phyloP scores from a whole-genome alignment of 2,113 vertebrate genomes.

The Felis catus region DNA sequence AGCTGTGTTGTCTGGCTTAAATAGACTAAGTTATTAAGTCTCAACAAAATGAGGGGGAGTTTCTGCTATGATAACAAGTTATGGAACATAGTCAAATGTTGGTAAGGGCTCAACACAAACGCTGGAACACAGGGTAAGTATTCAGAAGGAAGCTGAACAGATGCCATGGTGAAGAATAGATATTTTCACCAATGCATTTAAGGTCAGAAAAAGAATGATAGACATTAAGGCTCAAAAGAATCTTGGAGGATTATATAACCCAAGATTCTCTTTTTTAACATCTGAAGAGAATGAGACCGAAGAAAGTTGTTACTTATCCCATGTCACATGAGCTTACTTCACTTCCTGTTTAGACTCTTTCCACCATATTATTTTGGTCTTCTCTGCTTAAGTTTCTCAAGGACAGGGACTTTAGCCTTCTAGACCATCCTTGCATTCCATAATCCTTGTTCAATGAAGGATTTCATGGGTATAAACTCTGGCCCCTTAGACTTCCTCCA shows the following conservation, averaged over 20 bases:
- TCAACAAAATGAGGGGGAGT: constrained; percentile 3
- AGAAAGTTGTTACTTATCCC: neutral
- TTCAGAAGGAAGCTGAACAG: neutral
- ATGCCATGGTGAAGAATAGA: neutral
- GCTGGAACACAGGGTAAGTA: neutral
- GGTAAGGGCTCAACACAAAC: neutral
- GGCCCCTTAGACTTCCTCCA: neutral
- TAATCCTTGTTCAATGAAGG: neutral
- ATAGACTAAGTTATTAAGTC: neutral
- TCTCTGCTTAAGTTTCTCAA: neutral
- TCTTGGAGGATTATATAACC: neutral
- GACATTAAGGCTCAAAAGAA: neutral
- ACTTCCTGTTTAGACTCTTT: neutral
- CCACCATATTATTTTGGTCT: neutral
- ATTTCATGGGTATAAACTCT: neutral
- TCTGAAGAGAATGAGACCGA: neutral
- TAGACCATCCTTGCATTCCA: neutral
- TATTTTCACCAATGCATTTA: neutral
- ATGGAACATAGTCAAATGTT: neutral
- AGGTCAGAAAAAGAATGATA: constrained; percentile 1
- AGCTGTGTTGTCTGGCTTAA: neutral
- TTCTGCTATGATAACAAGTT: constrained; percentile 20
- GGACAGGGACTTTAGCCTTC: neutral
- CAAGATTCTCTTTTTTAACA: constrained; percentile 18
- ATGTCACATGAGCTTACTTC: neutral